Evolutionary conservation across 2,113 vertebrate genomes (phyloP), one percentile per base, ranked within the genome.

Genomic region (Gavia stellata): DNA sequence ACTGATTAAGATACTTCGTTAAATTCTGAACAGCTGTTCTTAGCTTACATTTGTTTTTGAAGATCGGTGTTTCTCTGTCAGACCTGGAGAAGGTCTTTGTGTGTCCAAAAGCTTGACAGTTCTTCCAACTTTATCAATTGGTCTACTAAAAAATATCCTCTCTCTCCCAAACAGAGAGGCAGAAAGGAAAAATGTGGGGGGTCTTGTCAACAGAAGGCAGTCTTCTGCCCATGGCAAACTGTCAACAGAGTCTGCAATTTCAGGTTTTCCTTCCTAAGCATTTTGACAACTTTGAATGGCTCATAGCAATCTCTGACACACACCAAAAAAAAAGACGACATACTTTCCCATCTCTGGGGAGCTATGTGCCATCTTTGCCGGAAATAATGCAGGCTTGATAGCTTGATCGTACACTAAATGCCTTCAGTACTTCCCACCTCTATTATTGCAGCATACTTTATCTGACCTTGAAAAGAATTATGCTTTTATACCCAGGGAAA

Each of bases 401-500:
- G 56, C 33, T 88, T 81, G 38, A 36, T 72, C 9, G 4, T 36
- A 72, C 21, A 17, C 25, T 59, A 74, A 74, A 88, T 89, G 52
- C 17, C 78, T 88, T 92, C 56, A 55, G 20, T 92, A 17, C 34
- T 92, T 90, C 44, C 63, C 33, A 47, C 38, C 34, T 66, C 55
- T 74, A 14, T 55, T 83, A n/a, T n/a, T 55, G 67, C n/a, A 88
- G 42, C 34, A 70, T 77, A 59, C 29, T 86, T 88, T 74, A 83
- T 78, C 75, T 96, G 96, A 94, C 95, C 90, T 96, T 96, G 90
- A 78, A 96, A 77, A 92, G 92, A 93, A 86, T 93, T 80, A 88
- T 20, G 42, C 20, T 90, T 96, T 91, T 88, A 90, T 90, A 34
- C 10, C 17, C 55, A 58, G 67, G 16, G 83, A 77, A 78, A 77